Evolutionary conservation across 2,888 invertebrate genomes (phyloP), one percentile per base, ranked within the genome.

Genomic region (Tetramorium bicarinatum): DNA sequence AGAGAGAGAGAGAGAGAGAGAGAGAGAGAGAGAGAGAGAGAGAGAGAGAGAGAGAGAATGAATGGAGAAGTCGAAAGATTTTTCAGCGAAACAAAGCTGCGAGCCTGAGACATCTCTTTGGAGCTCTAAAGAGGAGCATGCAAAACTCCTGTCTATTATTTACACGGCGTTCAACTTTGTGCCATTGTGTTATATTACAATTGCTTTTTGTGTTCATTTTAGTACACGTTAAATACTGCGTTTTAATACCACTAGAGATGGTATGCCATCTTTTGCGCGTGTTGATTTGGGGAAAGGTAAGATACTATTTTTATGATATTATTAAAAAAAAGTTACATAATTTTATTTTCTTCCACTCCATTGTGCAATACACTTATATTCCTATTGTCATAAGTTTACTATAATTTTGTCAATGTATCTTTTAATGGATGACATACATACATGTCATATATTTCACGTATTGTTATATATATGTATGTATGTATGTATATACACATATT

Each of bases 11-110:
- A 82, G 74, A 79, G 69, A 79, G 76, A 87, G n/a, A n/a, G 82
- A 82, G 76, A 79, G 72, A 79, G 76, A 87, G 85, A 34, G 29
- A 34, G 29, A 34, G 29, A 34, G 29, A 79, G 76, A 87, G 85
- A 29, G 29, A 29, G 29, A 34, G 29, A 34, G 29, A 34, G 83
- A 82, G 74, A 79, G 69, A 79, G 76, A 87, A 86, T 75, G 84
- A 89, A 83, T 82, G 84, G 47, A 80, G 75, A 64, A 85, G 82
- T 86, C 80, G 62, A 76, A 34, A 82, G 86, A 89, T 89, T 87
- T 89, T 87, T 89, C 77, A 86, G 81, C 52, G 80, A 87, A 87
- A 89, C 89, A 88, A 87, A 89, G 83, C 83, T 74, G 52, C 56
- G 49, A 38, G 64, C 52, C 61, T 69, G 83, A 88, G 83, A 87